phyloP scores from a whole-genome alignment of 2,797 vertebrate species.

The Apogon talboti region DNA sequence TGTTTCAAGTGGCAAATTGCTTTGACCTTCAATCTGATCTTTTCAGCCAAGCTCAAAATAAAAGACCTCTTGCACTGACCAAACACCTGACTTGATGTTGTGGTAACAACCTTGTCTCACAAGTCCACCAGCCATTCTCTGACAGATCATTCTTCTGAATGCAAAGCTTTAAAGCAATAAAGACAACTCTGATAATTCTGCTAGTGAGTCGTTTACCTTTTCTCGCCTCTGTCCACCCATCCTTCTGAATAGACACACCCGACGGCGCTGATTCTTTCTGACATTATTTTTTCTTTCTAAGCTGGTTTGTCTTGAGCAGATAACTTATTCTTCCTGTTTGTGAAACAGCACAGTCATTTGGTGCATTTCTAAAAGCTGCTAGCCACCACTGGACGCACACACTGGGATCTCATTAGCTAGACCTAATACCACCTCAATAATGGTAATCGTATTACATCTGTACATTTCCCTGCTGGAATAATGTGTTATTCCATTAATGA shows the following conservation, averaged over 20 bases:
- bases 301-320: constrained; percentile 7
- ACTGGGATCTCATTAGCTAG: constrained; percentile 19
- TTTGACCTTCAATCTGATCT: too few species aligned
- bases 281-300: constrained; percentile 26
- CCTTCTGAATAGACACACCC: constrained; percentile 16
- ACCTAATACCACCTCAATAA: constrained; percentile 52
- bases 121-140: constrained; percentile 30
- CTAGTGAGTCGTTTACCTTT: background rate
- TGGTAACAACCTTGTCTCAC: constrained; percentile 41
- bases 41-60: constrained; percentile 17
- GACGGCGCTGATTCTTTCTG: background rate
- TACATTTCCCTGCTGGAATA: constrained; percentile 37
- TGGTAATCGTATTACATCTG: constrained; percentile 50
- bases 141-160: constrained; percentile 42
- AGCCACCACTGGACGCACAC: constrained; percentile 7
- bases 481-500: constrained; percentile 42
- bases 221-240: background rate
- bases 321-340: constrained; percentile 19
- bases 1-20: too few species aligned
- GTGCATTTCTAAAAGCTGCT: constrained; percentile 6
- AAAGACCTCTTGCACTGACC: constrained; percentile 15
- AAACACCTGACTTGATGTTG: constrained; percentile 13
- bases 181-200: constrained; percentile 19
- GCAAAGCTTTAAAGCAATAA: constrained; percentile 25
- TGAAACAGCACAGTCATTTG: constrained; percentile 15